These are phyloP conservation scores for Karalla daura DNA, from an alignment of 2,797 vertebrate genomes.

Conservation along the genomic window DNA sequence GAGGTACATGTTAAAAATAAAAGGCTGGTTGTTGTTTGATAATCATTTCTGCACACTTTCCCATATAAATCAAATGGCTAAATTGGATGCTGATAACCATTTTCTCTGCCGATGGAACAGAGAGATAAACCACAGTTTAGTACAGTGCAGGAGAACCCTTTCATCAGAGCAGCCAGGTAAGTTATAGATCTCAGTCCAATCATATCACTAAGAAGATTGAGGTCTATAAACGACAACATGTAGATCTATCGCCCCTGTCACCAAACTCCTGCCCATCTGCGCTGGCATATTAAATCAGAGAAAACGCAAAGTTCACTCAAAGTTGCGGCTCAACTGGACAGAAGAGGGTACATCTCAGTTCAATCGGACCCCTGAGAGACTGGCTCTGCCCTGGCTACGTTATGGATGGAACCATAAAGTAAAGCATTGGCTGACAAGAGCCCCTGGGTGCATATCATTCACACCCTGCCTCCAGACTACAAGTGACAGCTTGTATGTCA, in stretches of 20 bases:
- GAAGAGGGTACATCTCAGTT: slow-evolving; percentile 42
- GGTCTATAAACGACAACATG: slow-evolving; percentile 52
- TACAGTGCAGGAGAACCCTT: slow-evolving; percentile 36
- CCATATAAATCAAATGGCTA: slow-evolving; percentile 42
- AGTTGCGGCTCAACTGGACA: slow-evolving; percentile 34
- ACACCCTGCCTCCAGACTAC: slow-evolving; percentile 31
- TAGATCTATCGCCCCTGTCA: slow-evolving; percentile 46
- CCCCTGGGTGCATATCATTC: slow-evolving; percentile 63
- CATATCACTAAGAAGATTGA: slow-evolving; percentile 34
- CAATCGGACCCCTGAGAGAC: slow-evolving; percentile 57
- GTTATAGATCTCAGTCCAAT: slow-evolving; percentile 56
- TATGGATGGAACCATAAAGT: slow-evolving; percentile 71
- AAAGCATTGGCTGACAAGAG: slow-evolving; percentile 65
- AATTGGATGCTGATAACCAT: slow-evolving; percentile 30
- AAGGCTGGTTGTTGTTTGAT: slow-evolving; percentile 28
- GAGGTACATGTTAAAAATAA: not conserved
- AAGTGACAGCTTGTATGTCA: slow-evolving; percentile 49
- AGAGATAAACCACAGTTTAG: slow-evolving; percentile 37
- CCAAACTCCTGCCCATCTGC: slow-evolving; percentile 21
- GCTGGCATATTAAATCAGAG: slow-evolving; percentile 49
- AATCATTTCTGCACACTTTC: slow-evolving; percentile 17
- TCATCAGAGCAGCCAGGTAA: slow-evolving; percentile 5
- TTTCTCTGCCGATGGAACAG: slow-evolving; percentile 11
- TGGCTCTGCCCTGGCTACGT: slow-evolving; percentile 29
- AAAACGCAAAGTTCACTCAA: slow-evolving; percentile 40